Evolutionary conservation across 2,888 invertebrate genomes (phyloP).

Genomic region (Euspilapteryx auroguttella): DNA sequence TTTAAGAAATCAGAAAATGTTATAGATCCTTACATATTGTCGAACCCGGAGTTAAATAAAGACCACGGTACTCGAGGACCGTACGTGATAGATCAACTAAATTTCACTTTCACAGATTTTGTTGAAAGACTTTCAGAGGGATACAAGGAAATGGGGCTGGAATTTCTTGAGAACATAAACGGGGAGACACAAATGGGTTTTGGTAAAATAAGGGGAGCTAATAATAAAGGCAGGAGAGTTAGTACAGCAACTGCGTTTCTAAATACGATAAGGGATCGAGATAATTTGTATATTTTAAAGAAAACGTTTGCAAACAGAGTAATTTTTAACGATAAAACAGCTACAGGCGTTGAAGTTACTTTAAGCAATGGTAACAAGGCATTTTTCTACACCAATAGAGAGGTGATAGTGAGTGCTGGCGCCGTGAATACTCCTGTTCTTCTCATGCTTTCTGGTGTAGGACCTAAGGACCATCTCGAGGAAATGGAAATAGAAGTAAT

Average conservation of each 20-base stretch:
- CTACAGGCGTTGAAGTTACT: constrained; percentile 24
- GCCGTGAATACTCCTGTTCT: constrained; percentile 33
- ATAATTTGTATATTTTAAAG: constrained; percentile 34
- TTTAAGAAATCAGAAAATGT: constrained; percentile 45
- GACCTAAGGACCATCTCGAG: constrained; percentile 26
- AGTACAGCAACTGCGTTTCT: constrained; percentile 57
- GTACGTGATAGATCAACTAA: constrained; percentile 48
- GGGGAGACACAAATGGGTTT: constrained; percentile 52
- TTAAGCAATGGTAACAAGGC: constrained; percentile 18
- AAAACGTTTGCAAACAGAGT: constrained; percentile 21
- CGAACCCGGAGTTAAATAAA: constrained; percentile 25
- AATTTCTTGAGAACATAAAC: constrained; percentile 36
- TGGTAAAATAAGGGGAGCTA: constrained; percentile 53
- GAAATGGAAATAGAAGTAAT: constrained; percentile 22
- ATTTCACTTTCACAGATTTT: constrained; percentile 31
- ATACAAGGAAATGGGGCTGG: constrained; percentile 50
- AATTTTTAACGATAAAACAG: constrained; percentile 19
- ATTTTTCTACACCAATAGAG: constrained; percentile 25
- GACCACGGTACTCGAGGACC: constrained; percentile 52
- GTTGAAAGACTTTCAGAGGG: constrained; percentile 29
- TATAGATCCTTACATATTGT: constrained; percentile 32
- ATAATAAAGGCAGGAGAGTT: constrained; percentile 50
- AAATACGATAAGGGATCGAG: constrained; percentile 21
- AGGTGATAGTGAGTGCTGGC: constrained; percentile 39
- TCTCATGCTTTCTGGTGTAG: constrained; percentile 39